Evolutionary conservation across 2,113 vertebrate species (phyloP).

Genomic region (Synodontis membranacea): DNA sequence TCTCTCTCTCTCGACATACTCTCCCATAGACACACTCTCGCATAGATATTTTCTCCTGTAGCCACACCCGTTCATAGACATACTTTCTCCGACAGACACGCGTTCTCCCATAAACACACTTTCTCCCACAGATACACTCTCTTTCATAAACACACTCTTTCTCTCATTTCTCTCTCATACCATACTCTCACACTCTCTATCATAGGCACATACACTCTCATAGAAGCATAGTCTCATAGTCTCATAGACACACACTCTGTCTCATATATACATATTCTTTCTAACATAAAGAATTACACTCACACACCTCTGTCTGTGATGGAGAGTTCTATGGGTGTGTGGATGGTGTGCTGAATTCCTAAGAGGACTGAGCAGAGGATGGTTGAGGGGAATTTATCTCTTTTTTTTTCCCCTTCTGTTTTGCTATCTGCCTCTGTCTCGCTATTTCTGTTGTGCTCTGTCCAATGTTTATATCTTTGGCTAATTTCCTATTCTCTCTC

Average conservation of each 20-base stretch:
- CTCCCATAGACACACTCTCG: neutral
- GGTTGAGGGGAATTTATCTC: conserved; percentile 3
- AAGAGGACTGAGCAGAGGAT: neutral
- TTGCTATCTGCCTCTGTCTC: neutral
- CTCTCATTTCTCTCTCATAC: no score
- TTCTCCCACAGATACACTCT: neutral
- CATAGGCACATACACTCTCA: neutral
- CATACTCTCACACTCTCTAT: neutral
- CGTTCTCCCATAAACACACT: neutral
- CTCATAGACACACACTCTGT: neutral
- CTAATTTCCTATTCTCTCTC: neutral
- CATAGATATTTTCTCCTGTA: neutral
- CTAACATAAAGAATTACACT: neutral
- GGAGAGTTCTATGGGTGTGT: neutral
- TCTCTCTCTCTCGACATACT: neutral
- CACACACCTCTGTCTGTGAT: neutral
- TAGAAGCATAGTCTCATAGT: neutral
- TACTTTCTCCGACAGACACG: neutral
- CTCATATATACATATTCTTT: neutral
- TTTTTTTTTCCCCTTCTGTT: neutral
- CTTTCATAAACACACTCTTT: neutral
- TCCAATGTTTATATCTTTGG: neutral
- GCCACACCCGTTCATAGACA: neutral
- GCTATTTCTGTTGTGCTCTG: neutral
- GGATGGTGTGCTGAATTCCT: conserved; percentile 10